Evolutionary conservation across 2,113 vertebrate species (phyloP).

Genomic region (Neotragus moschatus): DNA sequence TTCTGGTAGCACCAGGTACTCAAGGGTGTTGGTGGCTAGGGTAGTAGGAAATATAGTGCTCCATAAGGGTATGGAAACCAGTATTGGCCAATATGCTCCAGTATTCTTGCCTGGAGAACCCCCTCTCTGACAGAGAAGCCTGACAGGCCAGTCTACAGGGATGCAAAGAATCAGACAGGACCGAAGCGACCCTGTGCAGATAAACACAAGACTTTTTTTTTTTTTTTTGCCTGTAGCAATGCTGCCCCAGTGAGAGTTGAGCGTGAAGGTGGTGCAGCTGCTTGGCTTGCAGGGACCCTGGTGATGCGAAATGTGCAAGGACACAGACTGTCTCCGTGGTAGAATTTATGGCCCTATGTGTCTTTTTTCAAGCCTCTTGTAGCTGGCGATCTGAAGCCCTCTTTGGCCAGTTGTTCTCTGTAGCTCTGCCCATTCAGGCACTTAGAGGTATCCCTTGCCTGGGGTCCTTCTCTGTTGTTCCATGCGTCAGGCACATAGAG

Average conservation of each 20-base stretch:
- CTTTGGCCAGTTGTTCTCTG: background rate
- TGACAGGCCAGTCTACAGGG: background rate
- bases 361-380: background rate
- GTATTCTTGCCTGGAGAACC: background rate
- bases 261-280: background rate
- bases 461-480: background rate
- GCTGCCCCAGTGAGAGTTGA: background rate
- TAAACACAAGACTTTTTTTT: background rate
- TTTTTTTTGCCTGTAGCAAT: background rate
- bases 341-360: background rate
- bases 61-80: background rate
- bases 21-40: background rate
- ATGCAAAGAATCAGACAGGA: background rate
- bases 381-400: background rate
- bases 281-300: background rate
- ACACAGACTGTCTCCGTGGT: background rate
- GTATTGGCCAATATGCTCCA: background rate
- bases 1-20: background rate
- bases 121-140: background rate
- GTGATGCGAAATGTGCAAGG: background rate
- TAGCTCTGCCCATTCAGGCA: background rate
- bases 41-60: background rate
- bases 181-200: accelerated
- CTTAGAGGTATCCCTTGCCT: background rate
- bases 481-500: accelerated